phyloP scores from a whole-genome alignment of 2,797 vertebrate species.

The Sandelia bainsii region DNA sequence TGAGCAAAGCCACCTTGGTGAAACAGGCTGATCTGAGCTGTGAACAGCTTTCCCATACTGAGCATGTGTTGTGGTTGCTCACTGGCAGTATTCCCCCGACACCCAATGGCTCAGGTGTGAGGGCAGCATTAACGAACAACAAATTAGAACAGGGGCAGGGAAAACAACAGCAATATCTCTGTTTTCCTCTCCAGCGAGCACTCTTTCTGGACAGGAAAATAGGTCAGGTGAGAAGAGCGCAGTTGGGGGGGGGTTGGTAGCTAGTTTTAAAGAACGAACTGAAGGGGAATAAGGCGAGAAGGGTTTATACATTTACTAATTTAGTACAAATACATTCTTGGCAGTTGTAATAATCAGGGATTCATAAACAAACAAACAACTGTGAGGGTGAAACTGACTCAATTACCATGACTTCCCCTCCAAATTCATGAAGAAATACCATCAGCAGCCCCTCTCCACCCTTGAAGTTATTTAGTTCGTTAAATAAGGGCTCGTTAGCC shows the following conservation, averaged over 20 bases:
- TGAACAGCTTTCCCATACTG: conserved; percentile 62
- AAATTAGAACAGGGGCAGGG: conserved; percentile 80
- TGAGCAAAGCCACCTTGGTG: conserved; percentile 36
- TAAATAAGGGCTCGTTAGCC: conserved; percentile 99
- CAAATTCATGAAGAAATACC: conserved; percentile 85
- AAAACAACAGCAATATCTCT: conserved; percentile 77
- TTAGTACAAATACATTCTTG: conserved; percentile 80
- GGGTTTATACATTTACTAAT: conserved; percentile 72
- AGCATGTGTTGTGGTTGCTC: conserved; percentile 71
- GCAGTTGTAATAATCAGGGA: conserved; percentile 82
- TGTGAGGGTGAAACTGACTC: conserved; percentile 82
- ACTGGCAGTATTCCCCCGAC: conserved; percentile 69
- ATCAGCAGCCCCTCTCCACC: conserved; percentile 87
- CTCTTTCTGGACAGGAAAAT: conserved; percentile 82
- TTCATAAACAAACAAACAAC: conserved; percentile 85
- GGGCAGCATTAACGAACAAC: conserved; percentile 82
- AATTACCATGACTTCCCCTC: conserved; percentile 80
- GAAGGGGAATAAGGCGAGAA: conserved; percentile 54
- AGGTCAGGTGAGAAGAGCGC: conserved; percentile 81
- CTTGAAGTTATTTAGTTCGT: conserved; percentile 98
- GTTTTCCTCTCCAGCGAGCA: conserved; percentile 77
- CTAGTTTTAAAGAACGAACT: conserved; percentile 40
- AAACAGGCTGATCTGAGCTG: conserved; percentile 35
- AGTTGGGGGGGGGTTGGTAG: conserved; percentile 26
- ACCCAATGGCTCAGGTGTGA: conserved; percentile 83